phyloP scores from a whole-genome alignment of 2,888 invertebrate genomes.

The Napeogenes sylphis region DNA sequence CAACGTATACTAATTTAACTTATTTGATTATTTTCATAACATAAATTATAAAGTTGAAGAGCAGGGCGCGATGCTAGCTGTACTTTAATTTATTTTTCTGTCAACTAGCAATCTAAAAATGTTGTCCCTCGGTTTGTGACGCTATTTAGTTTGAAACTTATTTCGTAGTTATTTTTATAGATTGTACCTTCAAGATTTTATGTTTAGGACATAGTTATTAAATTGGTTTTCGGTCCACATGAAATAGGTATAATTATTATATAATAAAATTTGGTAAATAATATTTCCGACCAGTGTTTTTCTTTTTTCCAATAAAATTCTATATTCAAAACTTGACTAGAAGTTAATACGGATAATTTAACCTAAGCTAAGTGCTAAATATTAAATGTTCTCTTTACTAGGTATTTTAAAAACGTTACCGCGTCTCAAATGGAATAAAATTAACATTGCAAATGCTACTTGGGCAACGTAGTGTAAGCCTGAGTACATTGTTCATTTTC shows the following conservation, averaged over 20 bases:
- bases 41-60: slow-evolving; percentile 48
- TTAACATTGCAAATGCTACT: slow-evolving; percentile 41
- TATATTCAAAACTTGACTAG: background rate
- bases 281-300: background rate
- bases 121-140: background rate
- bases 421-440: slow-evolving; percentile 38
- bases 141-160: too few species aligned
- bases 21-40: slow-evolving; percentile 59
- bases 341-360: slow-evolving; percentile 13
- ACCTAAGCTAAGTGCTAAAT: slow-evolving; percentile 21
- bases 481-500: slow-evolving; percentile 39
- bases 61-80: background rate
- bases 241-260: background rate
- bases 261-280: too few species aligned
- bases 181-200: too few species aligned
- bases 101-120: background rate
- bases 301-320: background rate
- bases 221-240: background rate
- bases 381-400: slow-evolving; percentile 28
- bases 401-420: slow-evolving; percentile 33
- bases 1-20: slow-evolving; percentile 69
- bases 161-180: too few species aligned
- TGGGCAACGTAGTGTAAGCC: slow-evolving; percentile 33
- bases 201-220: too few species aligned
- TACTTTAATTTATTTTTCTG: slow-evolving; percentile 2